These are phyloP conservation scores for Orchesellides sinensis DNA, from an alignment of 2,888 invertebrate genomes.

Conservation along the genomic window DNA sequence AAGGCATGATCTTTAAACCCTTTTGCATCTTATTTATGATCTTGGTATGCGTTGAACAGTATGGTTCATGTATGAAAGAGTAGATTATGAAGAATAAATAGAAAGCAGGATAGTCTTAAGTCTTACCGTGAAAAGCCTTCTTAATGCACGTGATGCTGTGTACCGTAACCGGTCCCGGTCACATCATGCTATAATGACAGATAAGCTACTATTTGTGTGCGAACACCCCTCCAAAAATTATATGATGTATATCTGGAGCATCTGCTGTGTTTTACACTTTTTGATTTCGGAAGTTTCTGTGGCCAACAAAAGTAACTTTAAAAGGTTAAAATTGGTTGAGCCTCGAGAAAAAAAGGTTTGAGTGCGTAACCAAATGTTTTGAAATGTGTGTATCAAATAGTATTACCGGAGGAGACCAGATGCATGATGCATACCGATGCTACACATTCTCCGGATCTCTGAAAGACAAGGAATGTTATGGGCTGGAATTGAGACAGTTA, in stretches of 20 bases:
- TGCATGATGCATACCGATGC: no score
- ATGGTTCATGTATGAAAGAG: no score
- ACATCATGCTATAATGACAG: slow-evolving; percentile 29
- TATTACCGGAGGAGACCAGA: no score
- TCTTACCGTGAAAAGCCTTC: background rate
- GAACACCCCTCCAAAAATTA: background rate
- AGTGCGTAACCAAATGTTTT: slow-evolving; percentile 27
- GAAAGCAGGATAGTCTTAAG: background rate
- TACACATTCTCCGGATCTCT: no score
- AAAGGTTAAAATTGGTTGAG: background rate
- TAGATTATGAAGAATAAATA: no score
- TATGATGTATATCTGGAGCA: background rate
- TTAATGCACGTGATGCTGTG: slow-evolving; percentile 20
- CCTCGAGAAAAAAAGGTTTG: background rate
- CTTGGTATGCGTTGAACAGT: no score
- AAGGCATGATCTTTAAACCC: no score
- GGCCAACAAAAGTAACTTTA: slow-evolving; percentile 12
- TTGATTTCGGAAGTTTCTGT: slow-evolving; percentile 6
- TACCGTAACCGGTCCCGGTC: slow-evolving; percentile 25
- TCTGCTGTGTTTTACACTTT: background rate
- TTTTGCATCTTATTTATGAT: no score
- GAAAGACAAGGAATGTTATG: no score
- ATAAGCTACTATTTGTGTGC: background rate
- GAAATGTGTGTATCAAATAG: background rate
- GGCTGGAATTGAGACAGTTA: no score